Evolutionary conservation across 2,888 invertebrate species (phyloP).

Genomic region (Neria commutata): DNA sequence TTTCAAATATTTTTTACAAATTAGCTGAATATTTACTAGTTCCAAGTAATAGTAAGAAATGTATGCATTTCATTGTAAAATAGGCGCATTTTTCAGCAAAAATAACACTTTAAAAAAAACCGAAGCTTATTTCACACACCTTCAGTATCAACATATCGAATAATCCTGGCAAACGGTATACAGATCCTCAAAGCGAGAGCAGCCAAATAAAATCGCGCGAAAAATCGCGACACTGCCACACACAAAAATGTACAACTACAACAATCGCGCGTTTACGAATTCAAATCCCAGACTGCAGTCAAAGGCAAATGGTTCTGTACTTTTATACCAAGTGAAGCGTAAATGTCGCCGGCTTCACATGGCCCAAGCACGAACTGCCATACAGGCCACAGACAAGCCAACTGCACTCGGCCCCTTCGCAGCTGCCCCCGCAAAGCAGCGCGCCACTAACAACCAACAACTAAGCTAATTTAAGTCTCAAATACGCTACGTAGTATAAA

Average conservation of each 20-base stretch:
- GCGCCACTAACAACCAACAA: not conserved
- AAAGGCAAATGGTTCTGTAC: conserved; percentile 33
- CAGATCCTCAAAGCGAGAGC: conserved; percentile 33
- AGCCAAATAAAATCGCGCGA: too few relatives aligned
- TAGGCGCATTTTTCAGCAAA: not conserved
- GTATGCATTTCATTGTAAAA: too few relatives aligned
- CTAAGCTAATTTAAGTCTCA: not conserved
- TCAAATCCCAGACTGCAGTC: conserved; percentile 44
- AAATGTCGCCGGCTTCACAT: conserved; percentile 59
- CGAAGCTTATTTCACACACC: conserved; percentile 36
- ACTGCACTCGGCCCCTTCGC: not conserved
- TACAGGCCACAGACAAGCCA: not conserved
- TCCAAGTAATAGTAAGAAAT: too few relatives aligned
- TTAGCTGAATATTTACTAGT: not conserved
- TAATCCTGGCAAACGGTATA: conserved; percentile 31
- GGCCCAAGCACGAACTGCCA: conserved; percentile 28
- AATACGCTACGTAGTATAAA: not conserved
- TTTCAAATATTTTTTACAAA: not conserved
- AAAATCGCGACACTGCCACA: not conserved
- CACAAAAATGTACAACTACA: conserved; percentile 20
- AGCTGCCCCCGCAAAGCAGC: not conserved
- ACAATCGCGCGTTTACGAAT: conserved; percentile 30
- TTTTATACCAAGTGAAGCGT: conserved; percentile 42
- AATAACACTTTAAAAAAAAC: not conserved
- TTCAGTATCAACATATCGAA: conserved; percentile 47